A percentile compares a stretch with the other conserved stretches of the same genome.
Conservation (phyloP, 2,888 invertebrate species). For the Phragmatobia fuliginosa region DNA sequence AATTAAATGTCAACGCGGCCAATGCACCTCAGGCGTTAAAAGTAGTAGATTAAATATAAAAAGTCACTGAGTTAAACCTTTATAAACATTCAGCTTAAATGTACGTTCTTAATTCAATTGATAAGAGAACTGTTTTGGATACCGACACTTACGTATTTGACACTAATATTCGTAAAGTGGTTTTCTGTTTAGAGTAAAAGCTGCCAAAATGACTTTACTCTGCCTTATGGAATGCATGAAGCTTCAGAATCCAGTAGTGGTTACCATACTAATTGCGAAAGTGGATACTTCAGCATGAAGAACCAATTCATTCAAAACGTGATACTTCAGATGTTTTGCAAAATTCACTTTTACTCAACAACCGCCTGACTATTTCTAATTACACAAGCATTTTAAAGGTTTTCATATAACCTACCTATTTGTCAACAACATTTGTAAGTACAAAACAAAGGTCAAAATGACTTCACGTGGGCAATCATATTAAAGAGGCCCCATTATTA, state of each 20-base stretch:
- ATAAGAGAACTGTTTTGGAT: conserved; percentile 13
- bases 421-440: conserved; percentile 17
- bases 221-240: too few relatives aligned
- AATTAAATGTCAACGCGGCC: conserved; percentile 79
- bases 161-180: conserved; percentile 54
- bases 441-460: conserved; percentile 32
- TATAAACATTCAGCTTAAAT: conserved; percentile 51
- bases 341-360: conserved; percentile 36
- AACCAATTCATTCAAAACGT: conserved; percentile 34
- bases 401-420: conserved; percentile 11
- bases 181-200: too few relatives aligned
- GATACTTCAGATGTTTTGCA: conserved; percentile 22
- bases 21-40: conserved; percentile 66
- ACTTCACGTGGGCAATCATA: conserved; percentile 49
- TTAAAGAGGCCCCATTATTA: conserved; percentile 67
- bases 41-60: conserved; percentile 66
- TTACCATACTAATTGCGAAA: too few relatives aligned
- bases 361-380: conserved; percentile 27
- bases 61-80: conserved; percentile 60
- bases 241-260: conserved; percentile 22
- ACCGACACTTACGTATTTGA: conserved; percentile 29
- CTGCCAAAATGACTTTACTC: too few relatives aligned
- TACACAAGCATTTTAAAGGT: conserved; percentile 23
- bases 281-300: too few relatives aligned
- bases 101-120: conserved; percentile 47